Evolutionary conservation across 2,888 invertebrate genomes (phyloP).

Genomic region (Auanema sp.): DNA sequence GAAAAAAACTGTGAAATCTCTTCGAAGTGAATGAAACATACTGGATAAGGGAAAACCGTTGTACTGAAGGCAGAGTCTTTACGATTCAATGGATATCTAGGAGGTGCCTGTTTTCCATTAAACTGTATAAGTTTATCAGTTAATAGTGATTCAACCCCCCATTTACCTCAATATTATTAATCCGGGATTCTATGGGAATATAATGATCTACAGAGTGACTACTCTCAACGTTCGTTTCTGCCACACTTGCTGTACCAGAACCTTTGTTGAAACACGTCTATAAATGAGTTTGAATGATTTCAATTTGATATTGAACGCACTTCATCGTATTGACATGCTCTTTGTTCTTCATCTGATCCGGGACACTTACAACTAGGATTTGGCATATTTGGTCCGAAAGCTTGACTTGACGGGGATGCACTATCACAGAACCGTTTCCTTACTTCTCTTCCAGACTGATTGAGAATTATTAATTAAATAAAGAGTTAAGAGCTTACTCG

Average conservation of each 20-base stretch:
- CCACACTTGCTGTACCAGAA: background rate
- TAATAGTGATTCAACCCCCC: background rate
- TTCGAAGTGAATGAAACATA: slow-evolving; percentile 12
- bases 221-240: background rate
- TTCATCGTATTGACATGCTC: slow-evolving; percentile 23
- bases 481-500: slow-evolving; percentile 21
- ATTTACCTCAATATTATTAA: slow-evolving; percentile 8
- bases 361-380: slow-evolving; percentile 36
- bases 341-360: slow-evolving; percentile 33
- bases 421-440: slow-evolving; percentile 44
- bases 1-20: too few relatives aligned
- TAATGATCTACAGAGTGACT: slow-evolving; percentile 10
- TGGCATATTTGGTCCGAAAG: slow-evolving; percentile 26
- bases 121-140: too few relatives aligned
- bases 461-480: too few relatives aligned
- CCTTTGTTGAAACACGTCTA: background rate
- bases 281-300: background rate
- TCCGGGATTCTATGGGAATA: slow-evolving; percentile 17
- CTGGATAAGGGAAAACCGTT: slow-evolving; percentile 38
- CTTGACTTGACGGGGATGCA: slow-evolving; percentile 4
- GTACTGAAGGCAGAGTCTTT: slow-evolving; percentile 40
- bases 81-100: slow-evolving; percentile 20
- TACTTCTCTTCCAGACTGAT: slow-evolving; percentile 40
- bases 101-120: background rate
- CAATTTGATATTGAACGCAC: slow-evolving; percentile 2